Conservation (phyloP, 2,113 vertebrate species). For the Poeciliopsis prolifica region DNA sequence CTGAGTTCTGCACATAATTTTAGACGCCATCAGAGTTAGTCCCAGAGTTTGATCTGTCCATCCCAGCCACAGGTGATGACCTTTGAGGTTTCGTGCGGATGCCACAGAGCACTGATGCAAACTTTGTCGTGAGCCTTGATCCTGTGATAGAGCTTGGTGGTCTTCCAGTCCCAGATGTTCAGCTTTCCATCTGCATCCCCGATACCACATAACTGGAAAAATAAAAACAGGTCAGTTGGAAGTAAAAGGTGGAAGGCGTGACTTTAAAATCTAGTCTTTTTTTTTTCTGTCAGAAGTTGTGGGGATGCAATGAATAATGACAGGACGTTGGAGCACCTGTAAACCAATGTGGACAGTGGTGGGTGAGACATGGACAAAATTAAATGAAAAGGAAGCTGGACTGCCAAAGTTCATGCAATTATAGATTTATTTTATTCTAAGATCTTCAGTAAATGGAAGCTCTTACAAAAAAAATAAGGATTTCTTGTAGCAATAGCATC, state of each 20-base stretch:
- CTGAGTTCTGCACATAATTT: background rate
- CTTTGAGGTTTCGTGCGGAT: conserved; percentile 98
- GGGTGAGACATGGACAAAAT: no score
- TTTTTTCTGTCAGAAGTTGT: no score
- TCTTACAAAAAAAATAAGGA: no score
- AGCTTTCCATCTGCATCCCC: conserved; percentile 98
- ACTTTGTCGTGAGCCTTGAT: conserved; percentile 99
- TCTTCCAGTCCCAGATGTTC: conserved; percentile 99
- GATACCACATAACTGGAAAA: conserved; percentile 93
- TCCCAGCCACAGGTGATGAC: conserved; percentile 99
- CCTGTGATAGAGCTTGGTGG: conserved; percentile 97
- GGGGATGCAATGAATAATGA: no score
- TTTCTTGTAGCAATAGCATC: background rate
- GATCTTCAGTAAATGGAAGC: no score
- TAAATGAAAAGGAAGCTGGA: no score
- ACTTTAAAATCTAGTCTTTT: background rate
- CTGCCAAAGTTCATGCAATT: no score
- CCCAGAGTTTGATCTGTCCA: conserved; percentile 97
- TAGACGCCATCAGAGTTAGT: conserved; percentile 67
- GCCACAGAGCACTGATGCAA: conserved; percentile 97
- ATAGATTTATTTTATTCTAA: no score
- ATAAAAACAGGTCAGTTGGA: background rate
- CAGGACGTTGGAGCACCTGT: no score
- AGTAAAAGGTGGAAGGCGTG: conserved; percentile 16
- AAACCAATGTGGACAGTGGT: no score